A percentile compares a stretch with the other conserved stretches of the same genome.
Conservation (phyloP, 2,113 vertebrate genomes). For the Mobula hypostoma region DNA sequence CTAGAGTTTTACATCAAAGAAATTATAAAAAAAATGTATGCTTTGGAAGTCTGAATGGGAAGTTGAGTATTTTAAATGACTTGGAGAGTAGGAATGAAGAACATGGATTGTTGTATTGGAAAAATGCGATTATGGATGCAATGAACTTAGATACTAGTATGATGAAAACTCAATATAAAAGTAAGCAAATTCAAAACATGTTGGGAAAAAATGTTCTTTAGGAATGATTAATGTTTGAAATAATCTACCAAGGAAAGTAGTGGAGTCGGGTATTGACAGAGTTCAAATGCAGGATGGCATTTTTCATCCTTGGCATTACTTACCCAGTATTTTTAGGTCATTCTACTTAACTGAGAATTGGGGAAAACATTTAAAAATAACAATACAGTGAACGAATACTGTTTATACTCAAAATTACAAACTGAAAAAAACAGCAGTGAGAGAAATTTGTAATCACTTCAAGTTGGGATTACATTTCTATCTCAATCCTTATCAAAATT, state of each 20-base stretch:
- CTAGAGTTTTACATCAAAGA: not conserved
- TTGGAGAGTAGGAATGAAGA: not conserved
- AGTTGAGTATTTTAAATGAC: not conserved
- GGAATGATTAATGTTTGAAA: not conserved
- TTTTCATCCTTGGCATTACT: not conserved
- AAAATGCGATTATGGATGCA: not conserved
- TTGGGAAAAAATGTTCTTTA: conserved; percentile 49
- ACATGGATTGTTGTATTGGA: not conserved
- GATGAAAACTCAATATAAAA: conserved; percentile 41
- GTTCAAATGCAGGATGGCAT: not conserved
- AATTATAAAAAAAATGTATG: not conserved
- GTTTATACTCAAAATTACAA: not conserved
- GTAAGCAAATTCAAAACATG: conserved; percentile 41
- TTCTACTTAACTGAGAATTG: not conserved
- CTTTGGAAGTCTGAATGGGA: not conserved
- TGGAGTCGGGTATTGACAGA: not conserved
- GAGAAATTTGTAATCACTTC: not conserved
- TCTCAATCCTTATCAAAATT: not conserved
- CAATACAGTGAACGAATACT: not conserved
- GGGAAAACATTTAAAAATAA: not conserved
- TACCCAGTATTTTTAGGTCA: not conserved
- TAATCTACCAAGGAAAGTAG: not conserved
- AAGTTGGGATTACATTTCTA: not conserved
- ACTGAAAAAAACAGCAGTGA: not conserved
- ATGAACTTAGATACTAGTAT: not conserved